These are phyloP conservation scores for Pterocles orientalis DNA, from an alignment of 2,113 vertebrate genomes.

Conservation along the genomic window DNA sequence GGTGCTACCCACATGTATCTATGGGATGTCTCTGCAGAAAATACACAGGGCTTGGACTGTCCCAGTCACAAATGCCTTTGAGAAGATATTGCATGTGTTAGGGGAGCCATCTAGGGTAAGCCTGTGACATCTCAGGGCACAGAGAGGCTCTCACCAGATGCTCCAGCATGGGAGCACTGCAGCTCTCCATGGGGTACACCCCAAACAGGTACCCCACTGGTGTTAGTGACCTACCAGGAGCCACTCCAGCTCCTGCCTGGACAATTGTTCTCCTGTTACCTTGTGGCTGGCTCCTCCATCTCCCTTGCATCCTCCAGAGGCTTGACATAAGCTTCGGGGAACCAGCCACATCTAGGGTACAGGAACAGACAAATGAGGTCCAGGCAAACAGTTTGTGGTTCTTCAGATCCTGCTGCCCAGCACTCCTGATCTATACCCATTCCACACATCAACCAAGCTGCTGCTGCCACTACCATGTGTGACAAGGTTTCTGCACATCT, in stretches of 20 bases:
- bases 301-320: conserved; percentile 66
- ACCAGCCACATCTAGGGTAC: conserved; percentile 90
- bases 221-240: neutral
- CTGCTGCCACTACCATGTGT: accelerated
- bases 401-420: neutral
- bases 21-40: neutral
- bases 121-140: neutral
- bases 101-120: neutral
- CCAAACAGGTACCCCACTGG: neutral
- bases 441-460: neutral
- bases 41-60: neutral
- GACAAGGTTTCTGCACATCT: neutral
- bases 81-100: neutral
- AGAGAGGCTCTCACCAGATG: neutral
- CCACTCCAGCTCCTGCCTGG: neutral
- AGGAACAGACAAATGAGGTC: neutral
- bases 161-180: neutral
- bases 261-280: conserved; percentile 8
- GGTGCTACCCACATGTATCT: neutral
- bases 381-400: neutral
- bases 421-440: neutral
- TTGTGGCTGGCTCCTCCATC: conserved; percentile 25
- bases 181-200: neutral
- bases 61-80: neutral
- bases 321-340: conserved; percentile 91